phyloP scores from a whole-genome alignment of 2,888 invertebrate genomes.

The Oligia strigilis region DNA sequence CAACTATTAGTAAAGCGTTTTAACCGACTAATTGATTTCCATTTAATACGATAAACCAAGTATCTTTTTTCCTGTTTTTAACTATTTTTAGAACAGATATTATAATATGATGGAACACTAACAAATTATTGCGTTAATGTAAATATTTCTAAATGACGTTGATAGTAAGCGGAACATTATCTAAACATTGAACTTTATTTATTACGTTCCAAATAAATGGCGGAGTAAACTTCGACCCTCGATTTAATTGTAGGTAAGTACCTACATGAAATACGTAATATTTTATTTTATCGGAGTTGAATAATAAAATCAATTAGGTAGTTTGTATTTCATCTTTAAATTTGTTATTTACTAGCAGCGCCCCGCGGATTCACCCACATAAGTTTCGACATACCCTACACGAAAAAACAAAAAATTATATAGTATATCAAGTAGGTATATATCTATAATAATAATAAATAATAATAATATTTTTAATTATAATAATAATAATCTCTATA shows the following conservation, averaged over 20 bases:
- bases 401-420: too few species aligned
- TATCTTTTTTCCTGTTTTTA: background rate
- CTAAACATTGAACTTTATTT: slow-evolving; percentile 45
- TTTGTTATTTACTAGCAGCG: background rate
- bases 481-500: too few species aligned
- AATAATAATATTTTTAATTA: too few species aligned
- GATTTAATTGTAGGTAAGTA: slow-evolving; percentile 5
- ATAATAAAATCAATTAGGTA: slow-evolving; percentile 25
- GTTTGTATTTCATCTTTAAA: background rate
- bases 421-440: too few species aligned
- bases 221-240: slow-evolving; percentile 37
- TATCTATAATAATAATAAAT: too few species aligned
- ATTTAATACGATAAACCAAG: background rate
- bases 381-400: too few species aligned
- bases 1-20: background rate
- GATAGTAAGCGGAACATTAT: slow-evolving; percentile 19
- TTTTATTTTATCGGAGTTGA: slow-evolving; percentile 16
- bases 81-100: background rate
- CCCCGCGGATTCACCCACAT: too few species aligned
- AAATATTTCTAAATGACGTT: slow-evolving; percentile 32
- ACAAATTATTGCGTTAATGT: slow-evolving; percentile 17
- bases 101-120: background rate
- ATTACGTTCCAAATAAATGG: slow-evolving; percentile 56
- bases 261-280: slow-evolving; percentile 2
- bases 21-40: slow-evolving; percentile 11